Conservation (phyloP, 2,797 vertebrate genomes). For the Scleropages formosus region DNA sequence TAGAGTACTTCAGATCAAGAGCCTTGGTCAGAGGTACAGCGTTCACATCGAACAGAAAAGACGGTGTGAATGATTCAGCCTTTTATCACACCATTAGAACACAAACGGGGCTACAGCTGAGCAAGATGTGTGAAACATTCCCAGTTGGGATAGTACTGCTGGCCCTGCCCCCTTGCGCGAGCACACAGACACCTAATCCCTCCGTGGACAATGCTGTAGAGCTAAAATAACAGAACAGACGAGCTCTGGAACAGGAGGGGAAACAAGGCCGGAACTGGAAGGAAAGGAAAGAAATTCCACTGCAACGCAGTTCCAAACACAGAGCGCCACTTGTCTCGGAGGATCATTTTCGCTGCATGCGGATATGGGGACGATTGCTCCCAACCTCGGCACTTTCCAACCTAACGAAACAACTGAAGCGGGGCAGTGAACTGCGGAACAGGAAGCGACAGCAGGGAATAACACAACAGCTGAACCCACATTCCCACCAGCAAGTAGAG, state of each 20-base stretch:
- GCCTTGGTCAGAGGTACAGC: not conserved
- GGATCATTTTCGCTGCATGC: not conserved
- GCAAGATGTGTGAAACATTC: too few species aligned
- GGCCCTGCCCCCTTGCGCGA: not conserved
- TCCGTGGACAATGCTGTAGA: not conserved
- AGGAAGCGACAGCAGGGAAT: not conserved
- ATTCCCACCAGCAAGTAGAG: slow-evolving; percentile 14
- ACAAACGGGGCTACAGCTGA: too few species aligned
- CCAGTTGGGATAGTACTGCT: not conserved
- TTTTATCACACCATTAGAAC: too few species aligned
- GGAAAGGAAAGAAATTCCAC: slow-evolving; percentile 30
- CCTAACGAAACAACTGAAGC: not conserved
- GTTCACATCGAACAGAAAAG: not conserved
- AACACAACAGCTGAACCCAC: not conserved
- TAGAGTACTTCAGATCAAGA: not conserved
- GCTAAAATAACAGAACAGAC: not conserved
- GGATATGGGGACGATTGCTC: not conserved
- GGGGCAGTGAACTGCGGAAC: not conserved
- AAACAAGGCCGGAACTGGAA: not conserved
- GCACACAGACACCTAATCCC: not conserved
- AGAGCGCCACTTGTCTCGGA: not conserved
- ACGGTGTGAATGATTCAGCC: not conserved
- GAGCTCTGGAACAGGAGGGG: not conserved
- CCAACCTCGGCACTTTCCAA: not conserved
- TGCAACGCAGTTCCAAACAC: slow-evolving; percentile 11